Percentiles rank a stretch among this genome's conserved stretches.
phyloP scores from a whole-genome alignment of 2,113 vertebrate genomes.

The Saguinus imperator region DNA sequence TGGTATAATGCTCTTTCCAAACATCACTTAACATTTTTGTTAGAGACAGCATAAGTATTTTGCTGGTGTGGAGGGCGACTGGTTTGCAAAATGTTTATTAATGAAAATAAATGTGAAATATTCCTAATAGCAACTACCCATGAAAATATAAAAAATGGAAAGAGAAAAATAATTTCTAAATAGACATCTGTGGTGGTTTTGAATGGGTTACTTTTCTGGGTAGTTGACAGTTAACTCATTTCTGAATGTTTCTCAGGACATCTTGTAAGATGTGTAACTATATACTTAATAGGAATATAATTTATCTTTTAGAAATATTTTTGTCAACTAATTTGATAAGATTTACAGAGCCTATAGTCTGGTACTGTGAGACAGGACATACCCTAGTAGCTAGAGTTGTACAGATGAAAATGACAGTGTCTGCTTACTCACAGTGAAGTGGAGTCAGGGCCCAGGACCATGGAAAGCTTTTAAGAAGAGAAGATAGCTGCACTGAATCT shows the following conservation, averaged over 20 bases:
- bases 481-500: neutral
- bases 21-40: neutral
- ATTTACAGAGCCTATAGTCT: neutral
- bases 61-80: accelerated
- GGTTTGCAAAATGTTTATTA: neutral
- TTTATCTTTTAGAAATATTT: neutral
- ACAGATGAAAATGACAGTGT: neutral
- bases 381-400: neutral
- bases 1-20: neutral
- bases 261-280: neutral
- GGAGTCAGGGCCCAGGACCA: neutral
- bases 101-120: neutral
- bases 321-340: neutral
- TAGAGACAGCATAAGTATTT: neutral
- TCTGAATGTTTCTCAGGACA: neutral
- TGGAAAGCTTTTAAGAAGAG: neutral
- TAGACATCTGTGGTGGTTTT: neutral
- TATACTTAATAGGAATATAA: neutral
- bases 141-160: neutral
- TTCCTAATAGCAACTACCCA: neutral
- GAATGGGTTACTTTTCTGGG: neutral
- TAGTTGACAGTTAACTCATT: neutral
- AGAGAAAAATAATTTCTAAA: neutral
- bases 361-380: neutral
- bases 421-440: neutral